These are phyloP conservation scores for Paraescarpia echinospica DNA, from an alignment of 1,140 invertebrate genomes.

Conservation along the genomic window DNA sequence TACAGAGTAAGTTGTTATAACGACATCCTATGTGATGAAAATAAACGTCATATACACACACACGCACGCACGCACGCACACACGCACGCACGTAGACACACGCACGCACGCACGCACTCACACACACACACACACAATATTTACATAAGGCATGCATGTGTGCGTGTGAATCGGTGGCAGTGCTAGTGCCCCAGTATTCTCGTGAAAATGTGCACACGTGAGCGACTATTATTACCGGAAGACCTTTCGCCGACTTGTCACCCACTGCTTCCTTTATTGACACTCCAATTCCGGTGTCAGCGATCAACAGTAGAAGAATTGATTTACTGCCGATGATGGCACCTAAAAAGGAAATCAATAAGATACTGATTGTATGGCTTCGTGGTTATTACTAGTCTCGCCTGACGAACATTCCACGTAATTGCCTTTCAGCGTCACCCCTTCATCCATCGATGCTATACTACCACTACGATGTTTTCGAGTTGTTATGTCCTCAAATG, in stretches of 20 bases:
- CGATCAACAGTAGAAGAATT: not conserved
- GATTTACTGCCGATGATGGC: not conserved
- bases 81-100: no score
- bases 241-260: not conserved
- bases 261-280: not conserved
- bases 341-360: not conserved
- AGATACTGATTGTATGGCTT: not conserved
- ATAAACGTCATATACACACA: no score
- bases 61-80: no score
- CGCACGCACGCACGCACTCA: no score
- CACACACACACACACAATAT: no score
- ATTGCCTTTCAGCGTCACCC: not conserved
- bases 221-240: no score
- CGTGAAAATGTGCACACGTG: no score
- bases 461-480: not conserved
- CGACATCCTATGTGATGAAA: no score
- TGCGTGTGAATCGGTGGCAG: no score
- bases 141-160: no score
- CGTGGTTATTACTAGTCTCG: not conserved
- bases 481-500: not conserved
- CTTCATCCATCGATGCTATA: not conserved
- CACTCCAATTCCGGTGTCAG: not conserved
- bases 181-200: no score
- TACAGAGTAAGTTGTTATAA: no score
- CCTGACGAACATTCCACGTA: not conserved